These are phyloP conservation scores for Drosophila teissieri DNA, from an alignment of 1,140 invertebrate genomes.

Conservation along the genomic window DNA sequence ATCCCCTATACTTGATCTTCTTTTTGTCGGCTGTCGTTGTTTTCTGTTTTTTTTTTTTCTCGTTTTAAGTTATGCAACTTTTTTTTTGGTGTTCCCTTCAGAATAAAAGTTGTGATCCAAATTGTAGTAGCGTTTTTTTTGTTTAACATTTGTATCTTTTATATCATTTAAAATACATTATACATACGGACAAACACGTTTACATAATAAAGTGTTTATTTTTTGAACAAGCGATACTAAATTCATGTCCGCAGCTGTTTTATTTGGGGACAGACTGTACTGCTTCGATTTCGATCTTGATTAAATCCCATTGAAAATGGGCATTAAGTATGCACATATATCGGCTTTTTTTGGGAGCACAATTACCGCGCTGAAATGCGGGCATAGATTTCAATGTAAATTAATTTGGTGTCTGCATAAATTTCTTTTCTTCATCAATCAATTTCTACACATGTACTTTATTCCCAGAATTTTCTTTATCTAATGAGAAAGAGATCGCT, in stretches of 20 bases:
- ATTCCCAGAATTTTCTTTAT: slow-evolving; percentile 28
- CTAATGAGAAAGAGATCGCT: slow-evolving; percentile 15
- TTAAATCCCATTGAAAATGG: slow-evolving; percentile 26
- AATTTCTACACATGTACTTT: slow-evolving; percentile 25
- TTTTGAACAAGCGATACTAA: neutral
- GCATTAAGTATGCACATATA: slow-evolving; percentile 39
- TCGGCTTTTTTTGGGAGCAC: slow-evolving; percentile 11
- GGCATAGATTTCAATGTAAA: slow-evolving; percentile 42
- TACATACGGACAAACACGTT: too few species aligned
- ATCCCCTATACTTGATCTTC: slow-evolving; percentile 61
- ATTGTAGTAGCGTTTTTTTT: neutral
- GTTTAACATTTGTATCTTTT: neutral
- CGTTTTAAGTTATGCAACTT: slow-evolving; percentile 59
- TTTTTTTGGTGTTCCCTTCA: slow-evolving; percentile 18
- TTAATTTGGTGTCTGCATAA: slow-evolving; percentile 30
- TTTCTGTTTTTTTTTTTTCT: slow-evolving; percentile 13
- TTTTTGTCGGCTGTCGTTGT: slow-evolving; percentile 33
- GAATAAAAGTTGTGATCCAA: neutral
- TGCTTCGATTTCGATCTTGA: neutral
- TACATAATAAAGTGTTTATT: neutral
- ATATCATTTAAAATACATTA: too few species aligned
- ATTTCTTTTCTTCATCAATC: slow-evolving; percentile 37
- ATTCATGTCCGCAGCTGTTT: neutral
- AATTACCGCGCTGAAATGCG: slow-evolving; percentile 27
- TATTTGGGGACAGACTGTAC: slow-evolving; percentile 38